phyloP scores from a whole-genome alignment of 2,797 vertebrate species.

The Lacerta viridis region DNA sequence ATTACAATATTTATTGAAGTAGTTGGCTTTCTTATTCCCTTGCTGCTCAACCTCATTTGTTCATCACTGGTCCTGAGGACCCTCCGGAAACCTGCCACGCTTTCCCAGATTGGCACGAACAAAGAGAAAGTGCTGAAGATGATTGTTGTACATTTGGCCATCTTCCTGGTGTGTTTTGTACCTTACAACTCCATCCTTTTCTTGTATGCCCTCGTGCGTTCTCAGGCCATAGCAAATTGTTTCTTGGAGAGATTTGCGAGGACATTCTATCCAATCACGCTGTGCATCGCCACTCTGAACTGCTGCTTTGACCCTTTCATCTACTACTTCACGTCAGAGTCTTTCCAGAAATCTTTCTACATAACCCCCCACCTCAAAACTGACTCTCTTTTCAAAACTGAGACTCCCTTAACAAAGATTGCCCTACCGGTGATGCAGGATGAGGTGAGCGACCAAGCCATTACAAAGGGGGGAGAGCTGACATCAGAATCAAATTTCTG shows the following conservation, averaged over 20 bases:
- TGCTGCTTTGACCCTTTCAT: conserved; percentile 98
- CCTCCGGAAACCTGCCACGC: conserved; percentile 89
- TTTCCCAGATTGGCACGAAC: conserved; percentile 93
- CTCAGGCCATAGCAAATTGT: conserved; percentile 92
- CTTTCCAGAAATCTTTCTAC: conserved; percentile 96
- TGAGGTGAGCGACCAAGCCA: conserved; percentile 79
- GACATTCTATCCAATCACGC: conserved; percentile 94
- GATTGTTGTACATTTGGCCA: conserved; percentile 95
- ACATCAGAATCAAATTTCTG: conserved; percentile 87
- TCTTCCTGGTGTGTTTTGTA: conserved; percentile 97
- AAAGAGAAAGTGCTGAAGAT: conserved; percentile 94
- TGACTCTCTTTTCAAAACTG: conserved; percentile 89
- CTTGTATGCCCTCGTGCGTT: conserved; percentile 94
- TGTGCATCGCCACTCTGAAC: conserved; percentile 94
- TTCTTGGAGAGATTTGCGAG: conserved; percentile 91
- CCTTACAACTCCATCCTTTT: conserved; percentile 99
- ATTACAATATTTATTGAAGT: conserved; percentile 99
- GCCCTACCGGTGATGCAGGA: conserved; percentile 79
- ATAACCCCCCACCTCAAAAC: conserved; percentile 87
- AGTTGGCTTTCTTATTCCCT: conserved; percentile 94
- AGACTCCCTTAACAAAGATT: conserved; percentile 82
- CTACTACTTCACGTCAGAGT: conserved; percentile 97
- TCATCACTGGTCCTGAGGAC: conserved; percentile 95
- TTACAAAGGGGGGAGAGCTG: conserved; percentile 89
- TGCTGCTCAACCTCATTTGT: conserved; percentile 93